Conservation (phyloP, 2,113 vertebrate genomes). For the Sialia sialis region DNA sequence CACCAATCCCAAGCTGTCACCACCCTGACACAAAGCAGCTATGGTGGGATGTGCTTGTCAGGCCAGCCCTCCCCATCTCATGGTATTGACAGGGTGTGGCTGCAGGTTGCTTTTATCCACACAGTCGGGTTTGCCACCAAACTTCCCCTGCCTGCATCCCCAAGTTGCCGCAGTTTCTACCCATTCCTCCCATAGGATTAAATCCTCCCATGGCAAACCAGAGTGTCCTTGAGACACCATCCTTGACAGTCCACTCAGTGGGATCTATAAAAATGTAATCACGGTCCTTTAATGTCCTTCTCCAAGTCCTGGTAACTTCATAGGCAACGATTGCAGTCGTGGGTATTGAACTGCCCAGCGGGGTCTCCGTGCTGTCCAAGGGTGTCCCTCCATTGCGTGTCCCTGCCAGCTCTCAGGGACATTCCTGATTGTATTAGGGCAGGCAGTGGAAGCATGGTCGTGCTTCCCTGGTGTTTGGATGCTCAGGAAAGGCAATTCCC, state of each 20-base stretch:
- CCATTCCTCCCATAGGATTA: rapidly evolving
- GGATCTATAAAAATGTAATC: constrained; percentile 26
- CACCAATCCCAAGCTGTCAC: rapidly evolving
- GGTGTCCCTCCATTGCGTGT: background rate
- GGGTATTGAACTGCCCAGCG: rapidly evolving
- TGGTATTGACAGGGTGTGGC: background rate
- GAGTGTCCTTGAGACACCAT: background rate
- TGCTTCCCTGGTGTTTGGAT: background rate
- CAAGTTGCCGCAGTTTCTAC: rapidly evolving
- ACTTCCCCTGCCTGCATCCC: background rate
- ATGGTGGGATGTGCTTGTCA: rapidly evolving
- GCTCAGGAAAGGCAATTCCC: background rate
- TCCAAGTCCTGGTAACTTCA: background rate
- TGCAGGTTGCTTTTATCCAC: background rate
- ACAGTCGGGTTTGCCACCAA: background rate
- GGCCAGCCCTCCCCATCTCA: background rate
- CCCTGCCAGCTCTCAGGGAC: rapidly evolving
- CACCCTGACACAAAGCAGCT: background rate
- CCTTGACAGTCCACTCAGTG: background rate
- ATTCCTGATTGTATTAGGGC: background rate
- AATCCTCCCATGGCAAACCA: background rate
- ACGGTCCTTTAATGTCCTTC: background rate
- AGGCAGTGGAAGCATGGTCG: rapidly evolving
- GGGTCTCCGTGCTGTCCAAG: rapidly evolving
- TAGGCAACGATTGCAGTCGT: background rate